These are phyloP conservation scores for Odocoileus virginianus DNA, from an alignment of 2,113 vertebrate species.

Conservation along the genomic window DNA sequence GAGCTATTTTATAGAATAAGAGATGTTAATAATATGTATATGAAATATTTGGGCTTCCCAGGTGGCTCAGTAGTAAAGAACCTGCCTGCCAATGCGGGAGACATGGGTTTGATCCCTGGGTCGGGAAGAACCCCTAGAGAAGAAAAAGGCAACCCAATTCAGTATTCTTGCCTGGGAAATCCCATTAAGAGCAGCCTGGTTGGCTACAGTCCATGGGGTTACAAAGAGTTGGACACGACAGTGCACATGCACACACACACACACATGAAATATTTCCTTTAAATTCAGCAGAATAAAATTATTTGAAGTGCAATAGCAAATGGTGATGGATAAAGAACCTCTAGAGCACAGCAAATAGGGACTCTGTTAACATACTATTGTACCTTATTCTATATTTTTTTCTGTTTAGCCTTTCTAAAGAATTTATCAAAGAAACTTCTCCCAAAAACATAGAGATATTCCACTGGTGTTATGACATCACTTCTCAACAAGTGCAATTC, in stretches of 20 bases:
- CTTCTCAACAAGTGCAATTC: not conserved
- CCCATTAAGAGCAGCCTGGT: too few species aligned
- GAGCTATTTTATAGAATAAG: not conserved
- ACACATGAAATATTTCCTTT: not conserved
- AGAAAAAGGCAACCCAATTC: not conserved
- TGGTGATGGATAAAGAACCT: not conserved
- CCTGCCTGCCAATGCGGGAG: not conserved
- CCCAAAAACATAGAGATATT: not conserved
- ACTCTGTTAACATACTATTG: not conserved
- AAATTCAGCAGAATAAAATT: constrained; percentile 18
- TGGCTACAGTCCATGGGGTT: too few species aligned
- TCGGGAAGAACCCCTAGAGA: not conserved
- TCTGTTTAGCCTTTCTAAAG: not conserved
- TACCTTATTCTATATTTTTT: not conserved
- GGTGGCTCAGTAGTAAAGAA: not conserved
- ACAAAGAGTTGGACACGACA: too few species aligned
- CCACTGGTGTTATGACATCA: not conserved
- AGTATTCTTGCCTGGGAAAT: too few species aligned
- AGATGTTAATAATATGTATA: not conserved
- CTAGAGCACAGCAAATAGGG: not conserved
- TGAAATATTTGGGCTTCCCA: not conserved
- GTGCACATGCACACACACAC: too few species aligned
- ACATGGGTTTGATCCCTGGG: not conserved
- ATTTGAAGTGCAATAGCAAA: not conserved
- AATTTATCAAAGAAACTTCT: constrained; percentile 10